Base-by-base conservation (phyloP, 2,113 vertebrate species). In the Nicator chloris region DNA sequence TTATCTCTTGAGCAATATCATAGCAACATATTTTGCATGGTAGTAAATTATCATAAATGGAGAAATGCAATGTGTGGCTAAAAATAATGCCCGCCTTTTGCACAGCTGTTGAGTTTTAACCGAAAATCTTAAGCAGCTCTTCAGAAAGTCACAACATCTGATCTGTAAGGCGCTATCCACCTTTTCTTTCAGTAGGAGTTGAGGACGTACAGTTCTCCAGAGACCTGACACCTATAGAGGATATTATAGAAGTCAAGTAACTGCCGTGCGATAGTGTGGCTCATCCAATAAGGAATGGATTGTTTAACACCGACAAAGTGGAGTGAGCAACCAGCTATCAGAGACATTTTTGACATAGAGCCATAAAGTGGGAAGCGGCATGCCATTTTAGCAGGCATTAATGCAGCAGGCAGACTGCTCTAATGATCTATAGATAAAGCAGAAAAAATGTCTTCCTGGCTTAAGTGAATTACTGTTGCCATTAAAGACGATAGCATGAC, bases 351-450 rank as follows among this genome's bases (percentile, higher is more conserved):
- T 97, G 97, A 97, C 96, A 95, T 68, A 94, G 86, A 97, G 95
- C 93, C 96, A 96, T 96, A 92, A 96, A 96, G 91, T 49, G 93
- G 90, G 88, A 96, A 95, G 88, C 10, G 0, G 61, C 75, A 69
- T 94, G 92, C 86, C n/a, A 61, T 92, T 95, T 94, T 86, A 95
- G 95, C 86, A 95, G 69, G 84, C 96, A 97, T 96, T 96, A 96
- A 92, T 94, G 91, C 70, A 92, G 95, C 88, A 93, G 95, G 76
- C 84, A 96, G 95, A 86, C 94, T 50, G 91, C 92, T 85, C 91
- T 96, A 97, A 96, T 97, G 97, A 97, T 97, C 95, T 96, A 96
- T 96, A 97, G 95, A 97, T 97, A 97, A 96, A 97, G 75, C 77
- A 85, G 92, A 96, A 97, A 96, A 96, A 95, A 96, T 86, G 93